Evolutionary conservation across 2,888 invertebrate species (phyloP).

Genomic region (Cataglyphis livida): DNA sequence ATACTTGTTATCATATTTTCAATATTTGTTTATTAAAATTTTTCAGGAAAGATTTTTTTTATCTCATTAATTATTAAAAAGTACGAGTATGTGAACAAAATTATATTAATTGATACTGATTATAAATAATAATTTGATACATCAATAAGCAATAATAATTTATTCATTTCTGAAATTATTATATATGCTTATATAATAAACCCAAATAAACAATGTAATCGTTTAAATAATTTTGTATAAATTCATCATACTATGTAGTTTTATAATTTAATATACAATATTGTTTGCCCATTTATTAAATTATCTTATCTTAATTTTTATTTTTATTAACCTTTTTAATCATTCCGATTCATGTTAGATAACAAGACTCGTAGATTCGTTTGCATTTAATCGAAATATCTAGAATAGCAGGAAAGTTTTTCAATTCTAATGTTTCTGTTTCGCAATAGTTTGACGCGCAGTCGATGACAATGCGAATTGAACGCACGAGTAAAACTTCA

Average conservation of each 20-base stretch:
- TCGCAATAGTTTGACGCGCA: background rate
- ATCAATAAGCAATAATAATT: too few species aligned
- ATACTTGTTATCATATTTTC: background rate
- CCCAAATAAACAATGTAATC: background rate
- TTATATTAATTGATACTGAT: too few species aligned
- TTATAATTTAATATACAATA: background rate
- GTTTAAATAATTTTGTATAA: background rate
- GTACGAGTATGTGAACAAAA: background rate
- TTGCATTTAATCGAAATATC: background rate
- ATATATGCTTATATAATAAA: background rate
- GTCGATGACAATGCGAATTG: conserved; percentile 35
- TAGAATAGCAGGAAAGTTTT: background rate
- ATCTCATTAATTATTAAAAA: background rate
- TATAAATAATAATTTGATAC: too few species aligned
- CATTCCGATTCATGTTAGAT: background rate
- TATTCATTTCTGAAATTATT: too few species aligned
- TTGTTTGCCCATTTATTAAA: background rate
- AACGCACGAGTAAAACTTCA: conserved; percentile 1
- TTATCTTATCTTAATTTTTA: too few species aligned
- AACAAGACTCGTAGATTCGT: background rate
- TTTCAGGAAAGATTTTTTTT: background rate
- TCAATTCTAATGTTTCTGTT: conserved; percentile 5
- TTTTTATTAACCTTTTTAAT: background rate
- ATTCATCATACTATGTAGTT: background rate
- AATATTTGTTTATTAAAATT: background rate